Base-by-base conservation (phyloP, 2,113 vertebrate genomes). In the Anhinga rufa region DNA sequence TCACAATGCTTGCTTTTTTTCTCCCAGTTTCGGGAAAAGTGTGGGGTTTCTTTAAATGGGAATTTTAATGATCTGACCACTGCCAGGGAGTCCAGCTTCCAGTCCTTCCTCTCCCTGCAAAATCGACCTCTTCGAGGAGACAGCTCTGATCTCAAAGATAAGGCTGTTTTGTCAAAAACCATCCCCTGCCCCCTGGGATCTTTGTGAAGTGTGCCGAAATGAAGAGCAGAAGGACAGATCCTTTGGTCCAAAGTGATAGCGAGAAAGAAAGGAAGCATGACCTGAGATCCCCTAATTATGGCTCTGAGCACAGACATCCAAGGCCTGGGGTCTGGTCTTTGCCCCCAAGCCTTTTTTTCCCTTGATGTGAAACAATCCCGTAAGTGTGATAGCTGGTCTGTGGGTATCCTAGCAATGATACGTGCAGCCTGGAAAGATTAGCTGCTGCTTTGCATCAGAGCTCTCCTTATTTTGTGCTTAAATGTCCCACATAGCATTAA, bases 161-260 rank as follows among this genome's bases (percentile, higher is more conserved):
- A 94, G 68, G 64, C 91, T 93, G 70, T 88, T 93, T 61, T 96
- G 71, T 96, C 26, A 95, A 85, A 88, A 85, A 64, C 87, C 78
- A 69, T 82, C 70, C 88, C 69, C 51, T 86, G 85, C 93, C 85
- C 90, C 95, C 95, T 77, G 95, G 88, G 93, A 74, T 94, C 68
- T 90, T 76, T 96, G 87, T 97, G 95, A 94, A 94, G 90, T 96
- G 66, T 90, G 94, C 62, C 25, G 66, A 94, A 96, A 94, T 83
- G 90, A 94, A 90, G 85, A 95, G 90, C 88, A 97, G 94, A 78
- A 91, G 92, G 90, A 93, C 31, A 32, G 66, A 90, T 82, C 71
- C 93, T 96, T 97, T 97, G 95, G 95, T 96, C 71, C 85, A 97
- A 97, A 97, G 95, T 21, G 84, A 66, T 66, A 74, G 62, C 0